A percentile compares a stretch with the other conserved stretches of the same genome.
Evolutionary conservation across 2,797 vertebrate genomes (phyloP).

Genomic region (Sciurus vulgaris): DNA sequence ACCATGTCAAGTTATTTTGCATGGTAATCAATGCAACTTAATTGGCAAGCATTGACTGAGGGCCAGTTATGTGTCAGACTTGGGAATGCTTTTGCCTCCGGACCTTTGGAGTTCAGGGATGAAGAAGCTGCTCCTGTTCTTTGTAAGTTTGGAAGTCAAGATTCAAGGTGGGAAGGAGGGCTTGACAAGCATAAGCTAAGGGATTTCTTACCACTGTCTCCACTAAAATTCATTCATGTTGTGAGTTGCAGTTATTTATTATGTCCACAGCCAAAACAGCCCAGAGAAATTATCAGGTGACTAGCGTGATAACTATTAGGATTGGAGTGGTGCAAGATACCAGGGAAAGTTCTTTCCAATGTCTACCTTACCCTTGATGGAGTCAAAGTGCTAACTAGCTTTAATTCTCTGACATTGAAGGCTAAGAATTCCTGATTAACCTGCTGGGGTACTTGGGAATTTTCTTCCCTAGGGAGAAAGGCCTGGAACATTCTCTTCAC

Average conservation of each 20-base stretch:
- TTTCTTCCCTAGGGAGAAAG: slow-evolving; percentile 19
- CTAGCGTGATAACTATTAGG: background rate
- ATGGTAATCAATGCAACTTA: background rate
- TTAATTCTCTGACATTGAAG: background rate
- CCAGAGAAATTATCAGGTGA: background rate
- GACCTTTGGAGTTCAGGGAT: background rate
- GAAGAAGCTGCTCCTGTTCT: background rate
- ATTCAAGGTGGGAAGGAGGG: background rate
- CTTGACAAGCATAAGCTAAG: background rate
- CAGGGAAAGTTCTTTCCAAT: background rate
- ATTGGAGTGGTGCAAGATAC: accelerated
- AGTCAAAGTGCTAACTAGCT: background rate
- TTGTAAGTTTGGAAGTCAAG: background rate
- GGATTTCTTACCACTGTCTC: background rate
- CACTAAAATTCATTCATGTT: background rate
- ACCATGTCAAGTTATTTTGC: background rate
- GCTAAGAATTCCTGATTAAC: background rate
- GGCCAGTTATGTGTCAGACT: background rate
- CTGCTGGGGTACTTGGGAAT: background rate
- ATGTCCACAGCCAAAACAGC: accelerated
- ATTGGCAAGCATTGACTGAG: background rate
- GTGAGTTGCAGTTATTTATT: background rate
- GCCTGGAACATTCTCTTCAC: background rate
- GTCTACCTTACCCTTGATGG: too few species aligned
- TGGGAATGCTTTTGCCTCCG: background rate